Evolutionary conservation across 2,888 invertebrate species (phyloP).

Genomic region (Oxytorus armatus): DNA sequence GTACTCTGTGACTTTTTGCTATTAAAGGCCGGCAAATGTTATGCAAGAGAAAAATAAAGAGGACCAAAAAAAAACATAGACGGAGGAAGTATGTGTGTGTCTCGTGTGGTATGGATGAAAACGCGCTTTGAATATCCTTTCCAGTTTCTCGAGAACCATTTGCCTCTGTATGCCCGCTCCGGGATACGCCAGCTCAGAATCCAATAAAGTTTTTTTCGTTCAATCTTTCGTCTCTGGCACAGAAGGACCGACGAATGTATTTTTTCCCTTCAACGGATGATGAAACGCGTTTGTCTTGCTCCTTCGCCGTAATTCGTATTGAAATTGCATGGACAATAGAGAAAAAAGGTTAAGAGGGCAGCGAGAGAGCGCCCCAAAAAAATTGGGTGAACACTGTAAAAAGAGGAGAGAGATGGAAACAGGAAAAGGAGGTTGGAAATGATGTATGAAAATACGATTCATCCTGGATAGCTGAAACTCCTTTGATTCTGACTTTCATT

Average conservation of each 20-base stretch:
- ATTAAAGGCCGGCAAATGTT: constrained; percentile 43
- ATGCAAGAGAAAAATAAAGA: constrained; percentile 19
- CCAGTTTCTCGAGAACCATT: constrained; percentile 40
- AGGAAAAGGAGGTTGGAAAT: constrained; percentile 28
- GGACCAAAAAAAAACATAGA: constrained; percentile 16
- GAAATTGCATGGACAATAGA: constrained; percentile 38
- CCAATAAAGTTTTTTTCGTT: constrained; percentile 65
- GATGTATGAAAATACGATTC: constrained; percentile 18
- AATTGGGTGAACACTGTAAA: constrained; percentile 2
- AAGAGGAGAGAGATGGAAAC: background rate
- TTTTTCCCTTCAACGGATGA: constrained; percentile 16
- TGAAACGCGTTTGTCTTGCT: constrained; percentile 43
- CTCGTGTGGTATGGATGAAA: constrained; percentile 38
- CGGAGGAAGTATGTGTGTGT: constrained; percentile 42
- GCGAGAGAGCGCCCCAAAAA: constrained; percentile 1
- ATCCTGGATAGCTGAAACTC: background rate
- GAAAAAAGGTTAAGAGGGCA: constrained; percentile 13
- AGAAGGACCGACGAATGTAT: constrained; percentile 12
- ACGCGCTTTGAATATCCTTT: constrained; percentile 61
- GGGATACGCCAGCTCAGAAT: constrained; percentile 49
- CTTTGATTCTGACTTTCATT: constrained; percentile 61
- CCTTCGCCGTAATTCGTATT: constrained; percentile 39
- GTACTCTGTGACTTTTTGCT: constrained; percentile 19
- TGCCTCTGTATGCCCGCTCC: constrained; percentile 18
- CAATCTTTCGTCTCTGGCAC: constrained; percentile 55